Base-by-base conservation (phyloP, 2,888 invertebrate genomes). In the Drosophila koepferae region DNA sequence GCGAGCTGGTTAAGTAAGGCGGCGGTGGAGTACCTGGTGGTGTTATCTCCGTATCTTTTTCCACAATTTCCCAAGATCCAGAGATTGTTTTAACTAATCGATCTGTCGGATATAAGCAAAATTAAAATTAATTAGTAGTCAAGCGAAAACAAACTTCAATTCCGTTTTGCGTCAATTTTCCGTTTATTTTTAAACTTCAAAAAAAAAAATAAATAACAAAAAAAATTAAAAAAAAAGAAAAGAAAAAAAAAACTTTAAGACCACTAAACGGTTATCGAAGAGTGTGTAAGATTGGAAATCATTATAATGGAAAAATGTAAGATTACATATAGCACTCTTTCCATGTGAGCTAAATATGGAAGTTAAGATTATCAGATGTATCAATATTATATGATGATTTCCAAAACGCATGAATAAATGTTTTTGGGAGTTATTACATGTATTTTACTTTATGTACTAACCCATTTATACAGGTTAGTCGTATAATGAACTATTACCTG, bases 21-120 rank as follows among this genome's bases (percentile, higher is more conserved):
- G 97, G 97, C 20, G 97, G 97, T 48, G 97, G 97, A n/a, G 97
- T 97, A 62, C 97, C 97, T 2, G 97, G 96, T 54, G 97, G 97
- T 23, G 96, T 96, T n/a, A 94, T 79, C 81, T 93, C 93, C 40
- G 89, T 88, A 62, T 93, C 92, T 75, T 92, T 93, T 73, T 93
- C 93, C 3, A 91, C 83, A 46, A 93, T 77, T 75, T 93, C 93
- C 93, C 93, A 93, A 14, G 93, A 92, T n/a, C 93, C 93, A 3
- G 92, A 93, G 5, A 92, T 91, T 2, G 92, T 90, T 89, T 93
- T 93, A 3, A 89, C 84, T 62, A 91, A 89, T 18, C 93, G 92
- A 86, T 93, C 93, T 93, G 55, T 7, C 59, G 20, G 5, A 2
- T 18, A 6, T 34, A 51, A 46, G 36, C 12, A 34, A 54, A 43